A percentile compares a stretch with the other conserved stretches of the same genome.
phyloP scores from a whole-genome alignment of 92 coral and sea anemone genomes.

The Umimayanthus chanpuru region DNA sequence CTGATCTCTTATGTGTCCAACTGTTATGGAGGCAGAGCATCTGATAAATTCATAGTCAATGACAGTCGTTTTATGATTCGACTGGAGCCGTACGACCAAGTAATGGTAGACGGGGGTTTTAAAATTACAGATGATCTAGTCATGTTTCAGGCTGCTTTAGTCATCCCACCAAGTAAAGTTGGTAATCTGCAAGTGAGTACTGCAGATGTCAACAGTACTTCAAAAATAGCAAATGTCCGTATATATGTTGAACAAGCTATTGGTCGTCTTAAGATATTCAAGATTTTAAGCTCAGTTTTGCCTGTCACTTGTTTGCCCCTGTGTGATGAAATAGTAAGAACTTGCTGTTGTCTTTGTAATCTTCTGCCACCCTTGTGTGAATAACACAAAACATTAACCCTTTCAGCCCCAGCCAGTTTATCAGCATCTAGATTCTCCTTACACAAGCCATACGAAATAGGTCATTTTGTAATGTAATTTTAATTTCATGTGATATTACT shows the following conservation, averaged over 20 bases:
- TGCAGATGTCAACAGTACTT: constrained; percentile 29
- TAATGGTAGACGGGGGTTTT: constrained; percentile 55
- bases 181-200: constrained; percentile 31
- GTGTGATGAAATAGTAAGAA: constrained; percentile 16
- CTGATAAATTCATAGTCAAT: constrained; percentile 40
- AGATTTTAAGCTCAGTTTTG: constrained; percentile 19
- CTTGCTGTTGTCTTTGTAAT: constrained; percentile 19
- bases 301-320: background rate
- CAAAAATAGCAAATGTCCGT: constrained; percentile 25
- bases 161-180: constrained; percentile 49
- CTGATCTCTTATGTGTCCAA: constrained; percentile 31
- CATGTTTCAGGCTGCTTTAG: constrained; percentile 39
- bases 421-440: background rate
- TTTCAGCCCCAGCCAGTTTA: too few relatives aligned
- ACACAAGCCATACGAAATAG: background rate
- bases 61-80: constrained; percentile 27
- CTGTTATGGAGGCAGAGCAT: constrained; percentile 42
- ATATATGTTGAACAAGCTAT: constrained; percentile 18
- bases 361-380: constrained; percentile 25
- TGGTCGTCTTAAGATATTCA: constrained; percentile 18
- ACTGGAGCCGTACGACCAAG: constrained; percentile 44
- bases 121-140: constrained; percentile 41
- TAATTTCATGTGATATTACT: constrained; percentile 27
- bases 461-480: background rate
- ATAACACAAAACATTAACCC: constrained; percentile 22